phyloP scores from a whole-genome alignment of 2,797 vertebrate genomes.

The Trachurus trachurus region DNA sequence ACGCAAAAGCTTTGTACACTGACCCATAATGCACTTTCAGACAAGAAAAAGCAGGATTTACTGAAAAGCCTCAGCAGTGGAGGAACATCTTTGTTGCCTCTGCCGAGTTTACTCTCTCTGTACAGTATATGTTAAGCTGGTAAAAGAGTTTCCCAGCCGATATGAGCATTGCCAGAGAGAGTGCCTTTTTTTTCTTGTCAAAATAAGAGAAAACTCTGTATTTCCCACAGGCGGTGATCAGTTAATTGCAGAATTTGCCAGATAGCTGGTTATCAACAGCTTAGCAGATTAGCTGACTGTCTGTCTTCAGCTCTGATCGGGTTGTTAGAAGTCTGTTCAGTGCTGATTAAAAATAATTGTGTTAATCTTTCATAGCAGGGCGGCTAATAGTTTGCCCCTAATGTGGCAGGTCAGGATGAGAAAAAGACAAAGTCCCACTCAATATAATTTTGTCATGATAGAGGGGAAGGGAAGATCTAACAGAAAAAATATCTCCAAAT shows the following conservation, averaged over 20 bases:
- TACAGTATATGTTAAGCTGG: slow-evolving; percentile 9
- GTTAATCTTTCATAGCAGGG: slow-evolving; percentile 39
- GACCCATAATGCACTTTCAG: slow-evolving; percentile 64
- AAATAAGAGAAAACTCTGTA: slow-evolving; percentile 37
- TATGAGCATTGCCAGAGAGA: slow-evolving; percentile 7
- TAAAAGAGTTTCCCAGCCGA: slow-evolving; percentile 33
- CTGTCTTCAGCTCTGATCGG: slow-evolving; percentile 31
- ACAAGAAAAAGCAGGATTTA: slow-evolving; percentile 57
- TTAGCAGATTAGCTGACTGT: slow-evolving; percentile 43
- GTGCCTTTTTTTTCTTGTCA: slow-evolving; percentile 16
- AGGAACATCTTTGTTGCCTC: slow-evolving; percentile 52
- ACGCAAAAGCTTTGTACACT: slow-evolving; percentile 65
- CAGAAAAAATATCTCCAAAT: background rate
- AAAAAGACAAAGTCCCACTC: background rate
- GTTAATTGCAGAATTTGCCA: slow-evolving; percentile 29
- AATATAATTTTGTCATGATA: slow-evolving; percentile 1
- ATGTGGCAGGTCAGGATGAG: slow-evolving; percentile 7
- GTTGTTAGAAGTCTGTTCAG: slow-evolving; percentile 38
- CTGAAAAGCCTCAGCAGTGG: slow-evolving; percentile 28
- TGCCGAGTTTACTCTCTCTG: slow-evolving; percentile 35
- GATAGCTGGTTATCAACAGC: slow-evolving; percentile 51
- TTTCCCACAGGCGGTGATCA: slow-evolving; percentile 16
- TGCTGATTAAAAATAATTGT: slow-evolving; percentile 54
- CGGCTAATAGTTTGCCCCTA: slow-evolving; percentile 31
- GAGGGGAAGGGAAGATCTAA: background rate